A percentile compares a stretch with the other conserved stretches of the same genome.
Evolutionary conservation across 2,113 vertebrate species (phyloP).

Genomic region (Engystomops pustulosus): DNA sequence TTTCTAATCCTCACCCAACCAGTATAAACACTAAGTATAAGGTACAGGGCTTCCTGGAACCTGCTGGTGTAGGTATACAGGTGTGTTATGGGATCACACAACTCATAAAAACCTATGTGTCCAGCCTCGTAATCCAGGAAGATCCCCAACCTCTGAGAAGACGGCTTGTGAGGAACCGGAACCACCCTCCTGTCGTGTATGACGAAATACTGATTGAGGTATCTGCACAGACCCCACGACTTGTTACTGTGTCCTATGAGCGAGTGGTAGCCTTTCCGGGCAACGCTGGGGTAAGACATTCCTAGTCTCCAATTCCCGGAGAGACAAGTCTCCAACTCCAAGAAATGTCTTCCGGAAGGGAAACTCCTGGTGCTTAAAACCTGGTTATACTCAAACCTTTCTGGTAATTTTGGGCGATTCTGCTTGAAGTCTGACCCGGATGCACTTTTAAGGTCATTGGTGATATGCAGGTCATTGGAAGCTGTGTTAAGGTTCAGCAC

Average conservation of each 20-base stretch:
- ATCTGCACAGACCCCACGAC: constrained; percentile 39
- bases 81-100: constrained; percentile 28
- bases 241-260: constrained; percentile 41
- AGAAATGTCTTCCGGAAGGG: constrained; percentile 42
- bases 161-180: constrained; percentile 9
- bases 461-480: background rate
- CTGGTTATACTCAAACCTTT: constrained; percentile 42
- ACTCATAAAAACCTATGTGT: constrained; percentile 21
- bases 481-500: constrained; percentile 16
- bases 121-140: constrained; percentile 48
- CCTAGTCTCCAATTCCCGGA: constrained; percentile 32
- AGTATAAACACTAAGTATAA: constrained; percentile 15
- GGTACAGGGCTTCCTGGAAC: constrained; percentile 27
- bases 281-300: constrained; percentile 26
- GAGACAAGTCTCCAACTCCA: constrained; percentile 25
- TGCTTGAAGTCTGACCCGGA: constrained; percentile 5
- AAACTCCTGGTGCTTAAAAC: constrained; percentile 31
- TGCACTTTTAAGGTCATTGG: constrained; percentile 27
- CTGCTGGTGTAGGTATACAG: constrained; percentile 5
- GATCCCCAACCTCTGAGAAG: constrained; percentile 13
- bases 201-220: background rate
- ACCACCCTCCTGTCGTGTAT: constrained; percentile 20
- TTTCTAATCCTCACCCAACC: constrained; percentile 29
- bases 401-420: constrained; percentile 14
- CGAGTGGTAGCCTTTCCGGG: constrained; percentile 17